These are phyloP conservation scores for Acanthurus lineatus DNA, from an alignment of 2,797 vertebrate species.

Conservation along the genomic window DNA sequence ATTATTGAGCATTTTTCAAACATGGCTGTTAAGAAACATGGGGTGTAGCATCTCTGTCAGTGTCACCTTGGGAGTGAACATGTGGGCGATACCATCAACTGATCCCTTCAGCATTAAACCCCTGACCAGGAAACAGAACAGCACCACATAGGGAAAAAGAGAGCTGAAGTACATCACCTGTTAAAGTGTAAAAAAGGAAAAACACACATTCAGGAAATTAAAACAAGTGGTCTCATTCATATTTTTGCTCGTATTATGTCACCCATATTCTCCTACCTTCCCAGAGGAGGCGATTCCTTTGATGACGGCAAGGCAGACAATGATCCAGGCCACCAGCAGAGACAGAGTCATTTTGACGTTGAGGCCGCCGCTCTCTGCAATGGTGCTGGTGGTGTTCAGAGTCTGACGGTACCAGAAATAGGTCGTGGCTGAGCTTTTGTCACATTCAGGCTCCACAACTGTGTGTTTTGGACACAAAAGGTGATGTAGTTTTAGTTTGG, in stretches of 20 bases:
- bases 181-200: not conserved
- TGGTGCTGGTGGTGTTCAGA: constrained; percentile 93
- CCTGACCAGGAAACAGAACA: constrained; percentile 94
- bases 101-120: constrained; percentile 93
- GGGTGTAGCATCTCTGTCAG: not conserved
- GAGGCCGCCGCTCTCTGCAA: constrained; percentile 92
- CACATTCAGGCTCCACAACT: constrained; percentile 94
- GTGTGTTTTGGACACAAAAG: constrained; percentile 18
- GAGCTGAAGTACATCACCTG: constrained; percentile 99
- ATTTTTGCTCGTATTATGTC: not conserved
- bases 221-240: not conserved
- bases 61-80: constrained; percentile 96
- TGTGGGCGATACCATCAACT: constrained; percentile 94
- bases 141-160: constrained; percentile 95
- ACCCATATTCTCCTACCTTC: constrained; percentile 84
- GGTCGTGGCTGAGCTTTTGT: constrained; percentile 95
- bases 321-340: constrained; percentile 92
- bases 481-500: constrained; percentile 6
- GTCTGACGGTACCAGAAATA: constrained; percentile 97
- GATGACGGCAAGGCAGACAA: constrained; percentile 93
- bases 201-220: not conserved
- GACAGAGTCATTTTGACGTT: constrained; percentile 95
- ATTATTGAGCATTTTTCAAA: not conserved
- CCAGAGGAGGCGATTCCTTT: constrained; percentile 96
- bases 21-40: not conserved